Base-by-base conservation (phyloP, 2,797 vertebrate species). In the Buceros bicornis region DNA sequence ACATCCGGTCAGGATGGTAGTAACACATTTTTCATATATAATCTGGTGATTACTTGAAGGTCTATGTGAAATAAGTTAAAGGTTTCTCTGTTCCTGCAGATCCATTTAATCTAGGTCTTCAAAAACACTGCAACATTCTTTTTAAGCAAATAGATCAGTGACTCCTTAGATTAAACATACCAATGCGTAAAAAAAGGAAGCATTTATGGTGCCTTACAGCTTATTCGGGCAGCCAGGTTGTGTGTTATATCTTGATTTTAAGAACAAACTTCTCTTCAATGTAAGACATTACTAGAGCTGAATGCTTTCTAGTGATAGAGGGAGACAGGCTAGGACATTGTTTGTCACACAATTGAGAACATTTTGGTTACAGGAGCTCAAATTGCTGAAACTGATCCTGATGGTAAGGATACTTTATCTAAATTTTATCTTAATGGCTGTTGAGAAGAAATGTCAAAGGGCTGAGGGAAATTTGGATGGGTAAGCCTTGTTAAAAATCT, bases 311-410 rank as follows among this genome's bases (percentile, higher is more conserved):
- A 71, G 57, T 57, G 83, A 82, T 89, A 57, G 45, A 80, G 60
- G 58, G 51, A 90, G 61, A 94, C 42, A 77, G 40, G 62, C 45
- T 90, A 82, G 64, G 80, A 87, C 73, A 82, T 84, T 94, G 82
- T 89, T 91, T 87, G 73, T 82, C 86, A 67, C 89, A 93, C 87
- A 95, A 33, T 2, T 81, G 77, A 95, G 82, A 86, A 89, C 65
- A 93, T 95, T 96, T 91, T 95, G 69, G 71, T 86, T 87, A 78
- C 58, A 93, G 78, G 37, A 90, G 83, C 80, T 90, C 69, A 81
- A 78, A 94, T 70, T 94, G 71, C 94, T 92, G 91, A 96, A 96
- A 96, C 51, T 66, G 92, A 95, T 91, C 80, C 64, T 82, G 66
- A 92, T 83, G 82, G 61, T 62, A 94, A 93, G 66, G 65, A 80